These are phyloP conservation scores for Endomychus coccineus DNA, from an alignment of 2,888 invertebrate genomes.

Conservation along the genomic window DNA sequence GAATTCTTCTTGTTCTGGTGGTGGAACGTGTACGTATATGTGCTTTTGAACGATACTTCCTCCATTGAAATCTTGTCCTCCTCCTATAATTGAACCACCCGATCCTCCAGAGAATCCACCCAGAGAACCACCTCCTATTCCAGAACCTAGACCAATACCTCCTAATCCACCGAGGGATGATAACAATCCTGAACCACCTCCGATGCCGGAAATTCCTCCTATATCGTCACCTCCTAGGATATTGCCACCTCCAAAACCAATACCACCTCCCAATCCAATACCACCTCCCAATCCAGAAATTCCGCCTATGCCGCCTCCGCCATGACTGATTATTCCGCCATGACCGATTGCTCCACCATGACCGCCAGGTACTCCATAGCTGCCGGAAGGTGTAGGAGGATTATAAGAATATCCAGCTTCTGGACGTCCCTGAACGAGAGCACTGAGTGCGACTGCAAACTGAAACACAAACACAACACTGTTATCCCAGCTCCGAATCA, in stretches of 20 bases:
- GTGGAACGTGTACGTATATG: constrained; percentile 82
- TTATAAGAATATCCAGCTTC: constrained; percentile 57
- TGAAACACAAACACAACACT: constrained; percentile 24
- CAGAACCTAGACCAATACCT: constrained; percentile 10
- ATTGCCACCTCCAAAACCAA: constrained; percentile 20
- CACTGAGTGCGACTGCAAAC: constrained; percentile 45
- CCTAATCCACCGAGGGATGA: constrained; percentile 19
- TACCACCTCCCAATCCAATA: neutral
- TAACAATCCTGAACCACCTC: constrained; percentile 13
- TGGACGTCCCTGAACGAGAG: constrained; percentile 54
- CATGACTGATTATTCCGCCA: constrained; percentile 23
- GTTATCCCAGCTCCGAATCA: no score
- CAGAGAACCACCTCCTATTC: constrained; percentile 26
- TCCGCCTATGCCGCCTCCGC: constrained; percentile 24
- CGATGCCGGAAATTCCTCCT: constrained; percentile 37
- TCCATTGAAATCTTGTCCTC: constrained; percentile 20
- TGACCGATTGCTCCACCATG: constrained; percentile 37
- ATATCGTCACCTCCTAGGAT: constrained; percentile 30
- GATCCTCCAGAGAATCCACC: constrained; percentile 30
- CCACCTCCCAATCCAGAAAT: neutral
- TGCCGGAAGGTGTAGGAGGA: constrained; percentile 32
- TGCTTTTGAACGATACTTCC: constrained; percentile 69
- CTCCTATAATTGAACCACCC: neutral
- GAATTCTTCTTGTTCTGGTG: constrained; percentile 68
- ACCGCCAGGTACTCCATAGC: constrained; percentile 40